phyloP scores from a whole-genome alignment of 1,140 invertebrate genomes.

The Propsilocerus akamusi region DNA sequence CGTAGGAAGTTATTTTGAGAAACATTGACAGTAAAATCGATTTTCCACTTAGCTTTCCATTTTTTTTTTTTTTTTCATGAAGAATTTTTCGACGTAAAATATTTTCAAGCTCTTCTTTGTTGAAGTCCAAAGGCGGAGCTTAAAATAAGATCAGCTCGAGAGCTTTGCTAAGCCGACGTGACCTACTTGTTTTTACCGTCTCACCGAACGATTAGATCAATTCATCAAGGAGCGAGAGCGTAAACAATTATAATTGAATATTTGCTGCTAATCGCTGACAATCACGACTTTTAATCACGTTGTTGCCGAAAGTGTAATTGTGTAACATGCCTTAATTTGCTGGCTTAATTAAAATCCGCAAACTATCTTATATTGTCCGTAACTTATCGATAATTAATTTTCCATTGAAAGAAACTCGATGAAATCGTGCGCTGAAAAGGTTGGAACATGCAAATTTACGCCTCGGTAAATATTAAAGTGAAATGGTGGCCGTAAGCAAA shows the following conservation, averaged over 20 bases:
- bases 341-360: not conserved
- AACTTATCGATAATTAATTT: conserved; percentile 1
- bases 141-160: too few relatives aligned
- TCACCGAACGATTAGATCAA: not conserved
- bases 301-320: not conserved
- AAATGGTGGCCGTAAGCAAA: too few relatives aligned
- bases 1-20: not conserved
- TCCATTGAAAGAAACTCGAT: not conserved
- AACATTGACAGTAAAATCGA: not conserved
- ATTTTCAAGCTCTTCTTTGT: not conserved
- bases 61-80: not conserved
- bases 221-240: not conserved
- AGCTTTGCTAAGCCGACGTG: too few relatives aligned
- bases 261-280: not conserved
- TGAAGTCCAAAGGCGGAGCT: not conserved
- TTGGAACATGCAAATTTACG: not conserved
- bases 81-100: not conserved
- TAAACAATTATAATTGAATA: not conserved
- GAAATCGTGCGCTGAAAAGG: not conserved
- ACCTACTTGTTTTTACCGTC: not conserved
- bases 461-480: too few relatives aligned
- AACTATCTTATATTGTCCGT: not conserved
- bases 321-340: not conserved
- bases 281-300: not conserved
- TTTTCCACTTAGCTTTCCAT: not conserved